A percentile compares a stretch with the other conserved stretches of the same genome.
Conservation (phyloP, 2,797 vertebrate species). For the Ctenosaura bakeri region DNA sequence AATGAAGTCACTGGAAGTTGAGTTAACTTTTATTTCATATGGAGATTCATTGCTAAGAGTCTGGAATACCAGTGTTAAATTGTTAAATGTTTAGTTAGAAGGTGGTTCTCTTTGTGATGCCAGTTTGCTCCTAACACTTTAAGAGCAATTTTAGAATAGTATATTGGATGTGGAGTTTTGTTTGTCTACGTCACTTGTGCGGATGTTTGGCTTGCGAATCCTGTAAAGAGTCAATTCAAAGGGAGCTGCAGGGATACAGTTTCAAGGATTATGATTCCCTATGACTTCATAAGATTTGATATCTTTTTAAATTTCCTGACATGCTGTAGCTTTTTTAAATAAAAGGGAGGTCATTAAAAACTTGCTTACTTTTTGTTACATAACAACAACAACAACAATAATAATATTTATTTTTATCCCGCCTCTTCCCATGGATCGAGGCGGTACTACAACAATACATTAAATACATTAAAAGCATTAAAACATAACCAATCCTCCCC, state of each 20-base stretch:
- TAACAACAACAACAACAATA: too few species aligned
- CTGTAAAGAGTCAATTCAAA: background rate
- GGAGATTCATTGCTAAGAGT: background rate
- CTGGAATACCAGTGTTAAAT: background rate
- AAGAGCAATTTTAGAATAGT: background rate
- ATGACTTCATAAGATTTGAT: background rate
- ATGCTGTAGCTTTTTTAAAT: too few species aligned
- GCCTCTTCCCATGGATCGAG: too few species aligned
- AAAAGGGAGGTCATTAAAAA: too few species aligned
- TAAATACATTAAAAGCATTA: too few species aligned
- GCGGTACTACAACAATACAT: too few species aligned
- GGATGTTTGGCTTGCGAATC: background rate
- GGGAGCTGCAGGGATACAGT: background rate
- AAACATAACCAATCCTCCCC: too few species aligned
- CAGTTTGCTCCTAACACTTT: background rate
- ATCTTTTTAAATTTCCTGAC: background rate
- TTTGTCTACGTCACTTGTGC: background rate
- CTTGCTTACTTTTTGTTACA: background rate
- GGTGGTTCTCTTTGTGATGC: background rate
- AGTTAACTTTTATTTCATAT: background rate
- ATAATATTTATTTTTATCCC: too few species aligned
- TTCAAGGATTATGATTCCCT: background rate
- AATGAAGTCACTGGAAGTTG: background rate
- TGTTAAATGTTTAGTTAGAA: background rate
- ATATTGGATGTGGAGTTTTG: background rate